These are phyloP conservation scores for Erythrocercus mccallii DNA, from an alignment of 2,113 vertebrate genomes.

Conservation along the genomic window DNA sequence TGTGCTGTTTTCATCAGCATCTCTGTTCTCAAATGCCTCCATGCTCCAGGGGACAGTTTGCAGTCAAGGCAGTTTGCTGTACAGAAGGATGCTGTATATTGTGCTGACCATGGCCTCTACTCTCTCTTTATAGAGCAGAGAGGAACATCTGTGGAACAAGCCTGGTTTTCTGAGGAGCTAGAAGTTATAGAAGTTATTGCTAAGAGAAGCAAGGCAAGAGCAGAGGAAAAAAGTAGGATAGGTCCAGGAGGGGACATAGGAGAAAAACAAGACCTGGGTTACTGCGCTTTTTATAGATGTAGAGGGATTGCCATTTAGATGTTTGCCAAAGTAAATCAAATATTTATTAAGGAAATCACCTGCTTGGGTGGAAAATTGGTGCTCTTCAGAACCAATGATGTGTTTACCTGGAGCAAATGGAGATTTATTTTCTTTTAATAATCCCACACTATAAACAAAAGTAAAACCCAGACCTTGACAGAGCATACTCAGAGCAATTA, in stretches of 20 bases:
- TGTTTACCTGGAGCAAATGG: not conserved
- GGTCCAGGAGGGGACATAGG: slow-evolving; percentile 33
- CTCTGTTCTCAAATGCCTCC: not conserved
- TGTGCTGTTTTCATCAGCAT: not conserved
- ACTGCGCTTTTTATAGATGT: not conserved
- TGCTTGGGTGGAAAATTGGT: not conserved
- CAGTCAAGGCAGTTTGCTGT: not conserved
- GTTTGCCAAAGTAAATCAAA: slow-evolving; percentile 40
- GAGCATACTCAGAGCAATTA: not conserved
- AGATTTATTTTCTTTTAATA: not conserved
- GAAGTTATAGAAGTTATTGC: not conserved
- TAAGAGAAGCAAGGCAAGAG: slow-evolving; percentile 15
- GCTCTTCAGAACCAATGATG: not conserved
- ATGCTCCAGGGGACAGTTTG: not conserved
- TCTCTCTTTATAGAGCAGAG: not conserved
- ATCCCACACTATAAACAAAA: not conserved
- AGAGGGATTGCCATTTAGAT: slow-evolving; percentile 21
- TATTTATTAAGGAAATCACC: not conserved
- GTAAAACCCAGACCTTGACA: not conserved
- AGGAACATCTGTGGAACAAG: not conserved
- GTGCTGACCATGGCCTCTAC: not conserved
- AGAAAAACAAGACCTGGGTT: slow-evolving; percentile 1
- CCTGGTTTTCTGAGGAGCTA: not conserved
- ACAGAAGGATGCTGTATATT: not conserved
- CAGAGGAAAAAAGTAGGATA: slow-evolving; percentile 22